Conservation (phyloP, 2,797 vertebrate species). For the Novumbra hubbsi region DNA sequence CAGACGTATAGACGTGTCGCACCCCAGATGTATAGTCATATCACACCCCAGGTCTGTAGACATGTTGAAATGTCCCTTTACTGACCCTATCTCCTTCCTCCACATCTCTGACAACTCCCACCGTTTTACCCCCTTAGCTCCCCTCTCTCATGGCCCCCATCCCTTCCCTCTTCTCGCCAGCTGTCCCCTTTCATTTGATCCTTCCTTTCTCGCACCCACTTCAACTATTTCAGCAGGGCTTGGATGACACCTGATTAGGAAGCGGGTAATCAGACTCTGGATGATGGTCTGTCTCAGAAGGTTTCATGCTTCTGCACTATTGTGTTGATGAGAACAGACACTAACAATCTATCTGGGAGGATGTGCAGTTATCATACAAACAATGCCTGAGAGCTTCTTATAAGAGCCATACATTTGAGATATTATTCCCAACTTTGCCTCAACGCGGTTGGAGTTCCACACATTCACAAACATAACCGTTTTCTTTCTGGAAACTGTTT, state of each 20-base stretch:
- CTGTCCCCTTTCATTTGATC: constrained; percentile 5
- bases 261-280: neutral
- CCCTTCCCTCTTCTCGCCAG: neutral
- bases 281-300: neutral
- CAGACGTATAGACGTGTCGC: no score
- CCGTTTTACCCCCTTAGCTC: constrained; percentile 15
- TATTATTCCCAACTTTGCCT: neutral
- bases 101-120: constrained; percentile 6
- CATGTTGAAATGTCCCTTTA: constrained; percentile 13
- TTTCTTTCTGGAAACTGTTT: neutral
- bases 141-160: neutral
- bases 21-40: no score
- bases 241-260: constrained; percentile 6
- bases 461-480: neutral
- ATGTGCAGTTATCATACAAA: neutral
- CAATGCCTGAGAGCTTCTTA: neutral
- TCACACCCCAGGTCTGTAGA: no score
- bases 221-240: neutral
- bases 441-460: neutral
- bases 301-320: neutral
- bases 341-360: neutral
- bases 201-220: neutral
- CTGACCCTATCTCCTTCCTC: neutral
- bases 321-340: neutral
- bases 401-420: neutral